Evolutionary conservation across 2,797 vertebrate genomes (phyloP), one percentile per base, ranked within the genome.

Genomic region (Otolemur crassicaudatus): DNA sequence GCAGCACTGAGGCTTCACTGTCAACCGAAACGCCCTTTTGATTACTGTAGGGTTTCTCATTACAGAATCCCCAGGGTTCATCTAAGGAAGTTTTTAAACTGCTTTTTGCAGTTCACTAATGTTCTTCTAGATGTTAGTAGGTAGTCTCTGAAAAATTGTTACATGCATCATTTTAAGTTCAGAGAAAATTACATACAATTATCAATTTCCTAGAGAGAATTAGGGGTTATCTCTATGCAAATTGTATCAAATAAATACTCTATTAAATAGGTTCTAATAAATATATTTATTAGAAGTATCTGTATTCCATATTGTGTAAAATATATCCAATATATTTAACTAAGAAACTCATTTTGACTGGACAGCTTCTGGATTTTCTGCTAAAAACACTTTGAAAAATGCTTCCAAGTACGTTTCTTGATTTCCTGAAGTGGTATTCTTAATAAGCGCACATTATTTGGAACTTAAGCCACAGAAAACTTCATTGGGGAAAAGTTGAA

Each of bases 371-470:
- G 0, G 23, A 76, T 85, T 89, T 94, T 90, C 29, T 69, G 2
- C n/a, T 67, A 70, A 95, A 94, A 94, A 29, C 4, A 1, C 25
- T 89, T 63, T 87, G 10, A 49, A 70, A 84, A 94, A 29, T 94
- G 7, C 14, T 92, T 11, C 37, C 22, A 85, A 4, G 1, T 87
- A 31, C 27, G 13, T 76, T 83, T 90, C 40, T 20, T 73, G 80
- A 70, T 76, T 77, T 70, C 31, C 8, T 63, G 12, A 91, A 65
- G 22, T 37, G 37, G 0, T 63, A 29, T 40, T 80, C 60, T 77
- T 80, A 37, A 29, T 69, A 46, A 43, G 4, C 43, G 20, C 58
- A 34, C 12, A 56, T 65, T 46, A 53, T 75, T 85, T 69, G 31
- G 17, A 31, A 19, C 31, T 87, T 92, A 40, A 16, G 20, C 43